phyloP scores from a whole-genome alignment of 2,113 vertebrate genomes.

The Tychaedon coryphoeus region DNA sequence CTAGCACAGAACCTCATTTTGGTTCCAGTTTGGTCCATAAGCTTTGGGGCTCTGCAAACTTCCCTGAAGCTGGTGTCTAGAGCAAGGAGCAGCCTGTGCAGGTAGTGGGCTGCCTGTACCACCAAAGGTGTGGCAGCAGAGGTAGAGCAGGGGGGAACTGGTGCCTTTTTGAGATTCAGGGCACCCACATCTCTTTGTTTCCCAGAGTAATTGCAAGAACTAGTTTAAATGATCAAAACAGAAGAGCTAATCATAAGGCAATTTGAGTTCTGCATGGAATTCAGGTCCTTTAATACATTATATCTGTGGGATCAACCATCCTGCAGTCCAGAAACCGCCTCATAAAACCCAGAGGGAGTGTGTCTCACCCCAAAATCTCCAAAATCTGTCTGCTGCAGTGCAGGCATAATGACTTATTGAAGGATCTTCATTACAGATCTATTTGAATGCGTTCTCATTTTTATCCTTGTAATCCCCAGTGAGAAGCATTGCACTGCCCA shows the following conservation, averaged over 20 bases:
- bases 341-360: not conserved
- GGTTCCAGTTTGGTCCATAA: not conserved
- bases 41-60: not conserved
- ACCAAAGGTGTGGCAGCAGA: not conserved
- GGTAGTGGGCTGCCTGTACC: not conserved
- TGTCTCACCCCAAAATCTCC: not conserved
- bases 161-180: not conserved
- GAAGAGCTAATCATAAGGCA: not conserved
- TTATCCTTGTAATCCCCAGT: not conserved
- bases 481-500: not conserved
- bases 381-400: not conserved
- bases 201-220: not conserved
- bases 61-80: not conserved
- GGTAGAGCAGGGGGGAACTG: fast-evolving
- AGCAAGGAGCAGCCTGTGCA: not conserved
- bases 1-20: not conserved
- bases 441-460: not conserved
- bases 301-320: not conserved
- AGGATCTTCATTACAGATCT: not conserved
- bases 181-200: not conserved
- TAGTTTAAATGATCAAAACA: not conserved
- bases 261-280: not conserved
- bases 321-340: not conserved
- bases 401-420: not conserved
- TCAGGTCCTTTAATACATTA: not conserved